A percentile compares a stretch with the other conserved stretches of the same genome.
phyloP scores from a whole-genome alignment of 2,888 invertebrate species.

The Nyleta sp. region DNA sequence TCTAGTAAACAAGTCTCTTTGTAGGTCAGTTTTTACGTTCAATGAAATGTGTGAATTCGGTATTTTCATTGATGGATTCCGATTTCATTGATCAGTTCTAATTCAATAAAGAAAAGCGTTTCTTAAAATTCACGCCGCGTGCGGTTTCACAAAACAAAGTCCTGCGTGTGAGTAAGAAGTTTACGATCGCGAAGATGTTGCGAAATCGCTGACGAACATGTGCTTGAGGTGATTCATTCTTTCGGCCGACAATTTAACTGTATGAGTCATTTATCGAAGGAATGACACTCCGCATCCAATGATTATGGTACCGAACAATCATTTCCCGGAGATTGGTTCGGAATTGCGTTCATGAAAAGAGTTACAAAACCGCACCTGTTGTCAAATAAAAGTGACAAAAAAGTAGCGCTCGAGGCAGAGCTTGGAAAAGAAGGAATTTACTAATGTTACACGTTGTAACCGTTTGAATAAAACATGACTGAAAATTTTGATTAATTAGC shows the following conservation, averaged over 20 bases:
- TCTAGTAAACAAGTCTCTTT: too few species aligned
- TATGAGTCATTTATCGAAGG: conserved; percentile 66
- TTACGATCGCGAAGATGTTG: conserved; percentile 53
- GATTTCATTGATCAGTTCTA: too few species aligned
- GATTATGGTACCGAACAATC: conserved; percentile 31
- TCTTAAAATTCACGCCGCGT: conserved; percentile 11
- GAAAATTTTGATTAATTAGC: too few species aligned
- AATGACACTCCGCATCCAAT: conserved; percentile 39
- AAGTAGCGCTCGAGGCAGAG: too few species aligned
- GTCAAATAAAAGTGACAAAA: conserved; percentile 3
- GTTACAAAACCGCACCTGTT: conserved; percentile 2
- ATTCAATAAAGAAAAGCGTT: conserved; percentile 4
- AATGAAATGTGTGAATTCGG: too few species aligned
- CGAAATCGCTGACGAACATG: conserved; percentile 68
- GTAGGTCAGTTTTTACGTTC: too few species aligned
- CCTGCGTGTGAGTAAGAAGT: conserved; percentile 27
- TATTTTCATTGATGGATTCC: too few species aligned
- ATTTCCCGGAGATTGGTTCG: conserved; percentile 33
- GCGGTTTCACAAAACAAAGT: conserved; percentile 19
- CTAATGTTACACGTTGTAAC: too few species aligned
- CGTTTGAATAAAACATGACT: too few species aligned
- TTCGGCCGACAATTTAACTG: conserved; percentile 50
- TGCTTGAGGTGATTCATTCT: conserved; percentile 64
- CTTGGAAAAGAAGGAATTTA: too few species aligned
- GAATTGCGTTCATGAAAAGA: conserved; percentile 23